Evolutionary conservation across 2,113 vertebrate species (phyloP).

Genomic region (Trematocara marginatum): DNA sequence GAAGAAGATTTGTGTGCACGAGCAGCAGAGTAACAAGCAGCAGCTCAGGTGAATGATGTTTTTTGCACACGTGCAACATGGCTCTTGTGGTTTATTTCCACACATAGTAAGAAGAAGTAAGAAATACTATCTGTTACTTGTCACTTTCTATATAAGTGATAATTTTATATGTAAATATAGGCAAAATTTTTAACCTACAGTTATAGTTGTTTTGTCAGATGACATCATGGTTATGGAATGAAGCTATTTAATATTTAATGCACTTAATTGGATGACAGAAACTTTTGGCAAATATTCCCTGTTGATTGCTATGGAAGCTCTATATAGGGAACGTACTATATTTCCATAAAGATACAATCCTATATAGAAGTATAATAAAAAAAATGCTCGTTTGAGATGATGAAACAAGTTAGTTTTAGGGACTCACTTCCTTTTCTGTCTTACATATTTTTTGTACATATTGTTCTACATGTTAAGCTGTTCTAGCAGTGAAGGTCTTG

Average conservation of each 20-base stretch:
- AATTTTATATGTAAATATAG: rapidly evolving
- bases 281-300: background rate
- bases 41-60: background rate
- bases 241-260: background rate
- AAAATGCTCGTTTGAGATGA: background rate
- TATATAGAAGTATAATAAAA: background rate
- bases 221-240: background rate
- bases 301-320: background rate
- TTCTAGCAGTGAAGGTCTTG: background rate
- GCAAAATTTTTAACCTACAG: background rate
- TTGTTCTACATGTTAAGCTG: background rate
- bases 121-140: background rate
- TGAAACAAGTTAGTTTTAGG: background rate
- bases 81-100: background rate
- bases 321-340: background rate
- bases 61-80: background rate
- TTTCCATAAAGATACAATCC: background rate
- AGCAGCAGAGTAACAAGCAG: background rate
- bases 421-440: background rate
- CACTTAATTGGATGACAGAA: rapidly evolving
- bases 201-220: background rate
- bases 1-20: background rate
- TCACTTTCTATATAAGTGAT: background rate
- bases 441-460: background rate
- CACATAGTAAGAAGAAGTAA: background rate